Conservation (phyloP, 2,797 vertebrate species). For the Betta splendens region DNA sequence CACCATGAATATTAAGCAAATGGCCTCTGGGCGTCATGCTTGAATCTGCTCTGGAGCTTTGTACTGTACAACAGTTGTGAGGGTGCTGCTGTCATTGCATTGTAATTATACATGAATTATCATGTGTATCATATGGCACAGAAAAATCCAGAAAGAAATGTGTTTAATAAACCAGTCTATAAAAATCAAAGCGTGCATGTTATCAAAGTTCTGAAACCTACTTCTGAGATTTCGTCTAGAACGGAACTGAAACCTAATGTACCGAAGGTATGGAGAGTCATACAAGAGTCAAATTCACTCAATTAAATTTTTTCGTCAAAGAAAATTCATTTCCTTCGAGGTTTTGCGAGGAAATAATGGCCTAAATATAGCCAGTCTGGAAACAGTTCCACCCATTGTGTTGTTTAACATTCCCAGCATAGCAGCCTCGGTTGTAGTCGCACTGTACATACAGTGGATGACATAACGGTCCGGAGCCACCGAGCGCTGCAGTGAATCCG, state of each 20-base stretch:
- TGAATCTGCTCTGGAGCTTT: slow-evolving; percentile 9
- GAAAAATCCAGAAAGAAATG: too few species aligned
- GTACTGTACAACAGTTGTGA: background rate
- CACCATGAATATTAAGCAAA: slow-evolving; percentile 35
- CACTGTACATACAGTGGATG: slow-evolving; percentile 33
- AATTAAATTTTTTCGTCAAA: slow-evolving; percentile 6
- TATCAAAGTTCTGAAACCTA: too few species aligned
- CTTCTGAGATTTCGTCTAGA: too few species aligned
- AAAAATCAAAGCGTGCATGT: too few species aligned
- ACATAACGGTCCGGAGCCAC: slow-evolving; percentile 17
- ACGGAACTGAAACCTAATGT: slow-evolving; percentile 37
- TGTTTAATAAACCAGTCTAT: too few species aligned
- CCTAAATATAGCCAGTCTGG: slow-evolving; percentile 49
- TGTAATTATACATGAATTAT: too few species aligned
- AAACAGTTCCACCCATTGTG: slow-evolving; percentile 60
- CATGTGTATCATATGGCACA: too few species aligned
- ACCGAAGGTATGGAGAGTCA: slow-evolving; percentile 19
- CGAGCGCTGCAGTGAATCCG: slow-evolving; percentile 20
- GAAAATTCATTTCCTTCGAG: slow-evolving; percentile 11
- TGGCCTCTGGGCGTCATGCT: slow-evolving; percentile 20
- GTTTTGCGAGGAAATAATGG: slow-evolving; percentile 22
- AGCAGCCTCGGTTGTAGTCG: slow-evolving; percentile 36
- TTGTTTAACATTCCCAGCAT: slow-evolving; percentile 45
- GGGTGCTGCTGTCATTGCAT: background rate
- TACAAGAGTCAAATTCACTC: slow-evolving; percentile 5